phyloP scores from a whole-genome alignment of 2,797 vertebrate genomes.

The Gymnodraco acuticeps region DNA sequence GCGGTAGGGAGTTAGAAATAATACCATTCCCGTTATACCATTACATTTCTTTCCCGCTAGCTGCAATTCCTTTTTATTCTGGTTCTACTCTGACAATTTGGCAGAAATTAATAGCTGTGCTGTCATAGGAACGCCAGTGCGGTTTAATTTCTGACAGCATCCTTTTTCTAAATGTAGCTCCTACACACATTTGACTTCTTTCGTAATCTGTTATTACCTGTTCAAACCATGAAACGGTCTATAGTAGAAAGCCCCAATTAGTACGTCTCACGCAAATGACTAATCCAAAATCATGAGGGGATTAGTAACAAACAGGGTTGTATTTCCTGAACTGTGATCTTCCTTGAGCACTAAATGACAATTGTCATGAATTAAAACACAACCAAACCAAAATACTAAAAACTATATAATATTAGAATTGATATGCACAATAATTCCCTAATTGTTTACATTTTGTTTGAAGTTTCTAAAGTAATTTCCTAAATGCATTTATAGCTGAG shows the following conservation, averaged over 20 bases:
- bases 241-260: conserved; percentile 4
- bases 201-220: conserved; percentile 26
- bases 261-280: neutral
- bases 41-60: too few relatives aligned
- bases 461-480: too few relatives aligned
- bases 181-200: neutral
- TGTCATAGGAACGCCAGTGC: conserved; percentile 49
- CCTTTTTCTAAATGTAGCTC: conserved; percentile 33
- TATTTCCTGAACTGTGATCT: conserved; percentile 4
- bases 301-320: conserved; percentile 2
- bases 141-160: conserved; percentile 54
- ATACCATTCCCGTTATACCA: too few relatives aligned
- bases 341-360: neutral
- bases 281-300: conserved; percentile 1
- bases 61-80: neutral
- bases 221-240: conserved; percentile 5
- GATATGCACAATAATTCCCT: too few relatives aligned
- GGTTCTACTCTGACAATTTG: conserved; percentile 42
- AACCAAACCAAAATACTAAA: neutral
- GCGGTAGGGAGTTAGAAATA: too few relatives aligned
- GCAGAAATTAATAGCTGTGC: conserved; percentile 49
- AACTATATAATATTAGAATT: neutral
- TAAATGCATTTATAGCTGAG: neutral
- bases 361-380: neutral
- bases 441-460: too few relatives aligned